Evolutionary conservation across 2,113 vertebrate genomes (phyloP), one percentile per base, ranked within the genome.

Genomic region (Lophura nycthemera): DNA sequence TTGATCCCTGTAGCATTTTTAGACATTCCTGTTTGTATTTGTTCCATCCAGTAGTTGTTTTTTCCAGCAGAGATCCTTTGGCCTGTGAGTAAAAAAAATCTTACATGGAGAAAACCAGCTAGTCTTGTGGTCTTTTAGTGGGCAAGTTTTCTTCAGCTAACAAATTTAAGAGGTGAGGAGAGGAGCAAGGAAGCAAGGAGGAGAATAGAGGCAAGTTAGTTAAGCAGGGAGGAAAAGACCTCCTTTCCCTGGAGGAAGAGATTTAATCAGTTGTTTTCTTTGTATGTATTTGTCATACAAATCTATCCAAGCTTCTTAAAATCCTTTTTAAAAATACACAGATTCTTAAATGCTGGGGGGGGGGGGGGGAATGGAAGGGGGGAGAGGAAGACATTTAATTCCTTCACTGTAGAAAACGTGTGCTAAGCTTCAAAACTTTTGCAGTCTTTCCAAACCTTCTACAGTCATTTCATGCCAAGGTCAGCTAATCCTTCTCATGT

Each of bases 11-110:
- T 78, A 99, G 96, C 50, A 95, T 98, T 94, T 79, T 98, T 86
- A 98, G 97, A 92, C 99, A 99, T 74, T 97, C 97, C 79, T 98
- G 97, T 92, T 96, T 98, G 90, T 99, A 99, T 67, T 98, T 97
- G 20, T 96, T 96, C 97, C 99, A 99, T 78, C 98, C 97, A 38
- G 93, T 70, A 15, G 98, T 98, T 70, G 98, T 96, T 95, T 98
- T 98, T 82, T 99, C 97, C 59, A 99, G 97, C 59, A 98, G 43
- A 27, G 98, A 98, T 48, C 97, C 98, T 82, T 96, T 97, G 76
- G 97, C 98, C 98, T 99, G 95, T 48, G 74, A 85, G 48, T 84
- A 64, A 84, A 96, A 95, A 94, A 89, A 69, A 81, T 34, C 84
- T 71, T 11, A 64, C 3, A n/a, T 2, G 2, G 83, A 61, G 30